A percentile compares a stretch with the other conserved stretches of the same genome.
Conservation (phyloP, 2,888 invertebrate species). For the Watsonalla binaria region DNA sequence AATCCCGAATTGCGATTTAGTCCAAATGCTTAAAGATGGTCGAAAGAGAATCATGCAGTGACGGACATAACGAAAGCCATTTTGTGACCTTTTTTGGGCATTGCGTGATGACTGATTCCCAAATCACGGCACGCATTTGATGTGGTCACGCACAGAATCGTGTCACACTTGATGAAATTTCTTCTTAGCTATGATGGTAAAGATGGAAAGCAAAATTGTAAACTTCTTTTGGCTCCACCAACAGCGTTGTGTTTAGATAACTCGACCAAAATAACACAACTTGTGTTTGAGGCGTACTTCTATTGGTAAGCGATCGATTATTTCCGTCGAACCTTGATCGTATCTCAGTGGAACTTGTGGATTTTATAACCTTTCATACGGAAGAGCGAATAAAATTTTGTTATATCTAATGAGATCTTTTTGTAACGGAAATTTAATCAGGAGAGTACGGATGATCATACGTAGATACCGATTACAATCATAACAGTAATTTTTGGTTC, state of each 20-base stretch:
- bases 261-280: slow-evolving; percentile 45
- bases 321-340: slow-evolving; percentile 27
- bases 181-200: neutral
- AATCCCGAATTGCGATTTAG: slow-evolving; percentile 26
- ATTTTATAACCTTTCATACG: slow-evolving; percentile 15
- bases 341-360: neutral
- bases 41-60: slow-evolving; percentile 22
- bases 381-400: too few relatives aligned
- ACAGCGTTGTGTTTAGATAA: slow-evolving; percentile 41
- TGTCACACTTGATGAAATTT: neutral
- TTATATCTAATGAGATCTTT: too few relatives aligned
- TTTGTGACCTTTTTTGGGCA: neutral
- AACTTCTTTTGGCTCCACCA: neutral
- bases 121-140: neutral
- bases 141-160: slow-evolving; percentile 5
- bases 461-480: too few relatives aligned
- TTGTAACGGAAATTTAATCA: too few relatives aligned
- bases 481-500: too few relatives aligned
- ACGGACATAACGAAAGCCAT: neutral
- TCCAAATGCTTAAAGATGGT: slow-evolving; percentile 23
- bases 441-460: too few relatives aligned
- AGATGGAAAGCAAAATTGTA: neutral
- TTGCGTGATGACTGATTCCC: neutral
- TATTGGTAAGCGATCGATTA: slow-evolving; percentile 40
- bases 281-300: slow-evolving; percentile 28